These are phyloP conservation scores for Dasypogon diadema DNA, from an alignment of 2,888 invertebrate genomes.

Conservation along the genomic window DNA sequence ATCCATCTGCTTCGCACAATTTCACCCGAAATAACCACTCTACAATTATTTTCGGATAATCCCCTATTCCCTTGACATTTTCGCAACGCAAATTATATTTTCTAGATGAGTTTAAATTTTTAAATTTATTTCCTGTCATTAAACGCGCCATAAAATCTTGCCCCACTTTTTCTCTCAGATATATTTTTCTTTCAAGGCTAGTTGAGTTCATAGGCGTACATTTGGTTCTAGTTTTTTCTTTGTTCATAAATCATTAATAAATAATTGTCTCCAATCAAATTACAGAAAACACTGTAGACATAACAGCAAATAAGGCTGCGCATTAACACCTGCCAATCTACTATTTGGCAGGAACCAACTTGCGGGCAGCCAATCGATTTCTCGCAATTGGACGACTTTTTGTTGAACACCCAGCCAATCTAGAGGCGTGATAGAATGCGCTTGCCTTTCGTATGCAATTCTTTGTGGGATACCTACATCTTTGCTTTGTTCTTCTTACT, in stretches of 20 bases:
- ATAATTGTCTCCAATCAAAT: conserved; percentile 4
- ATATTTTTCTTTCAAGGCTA: too few relatives aligned
- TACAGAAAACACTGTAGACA: not conserved
- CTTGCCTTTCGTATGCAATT: conserved; percentile 26
- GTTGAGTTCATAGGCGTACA: too few relatives aligned
- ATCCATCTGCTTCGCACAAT: not conserved
- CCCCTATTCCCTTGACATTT: too few relatives aligned
- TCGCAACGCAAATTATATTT: too few relatives aligned
- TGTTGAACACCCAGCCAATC: conserved; percentile 27
- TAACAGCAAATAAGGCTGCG: not conserved
- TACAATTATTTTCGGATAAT: not conserved
- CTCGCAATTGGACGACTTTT: conserved; percentile 41
- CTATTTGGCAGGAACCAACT: not conserved
- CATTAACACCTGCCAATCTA: conserved; percentile 42
- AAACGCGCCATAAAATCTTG: too few relatives aligned
- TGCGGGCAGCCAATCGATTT: conserved; percentile 47
- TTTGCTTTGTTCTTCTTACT: not conserved
- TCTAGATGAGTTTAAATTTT: too few relatives aligned
- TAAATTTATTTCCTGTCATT: too few relatives aligned
- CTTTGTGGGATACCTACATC: not conserved
- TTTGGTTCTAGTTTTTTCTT: too few relatives aligned
- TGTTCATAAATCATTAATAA: too few relatives aligned
- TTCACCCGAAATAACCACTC: not conserved
- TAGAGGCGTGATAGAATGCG: conserved; percentile 42
- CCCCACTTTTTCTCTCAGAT: too few relatives aligned